Conservation (phyloP, 2,888 invertebrate genomes). For the Cheilosia vulpina region DNA sequence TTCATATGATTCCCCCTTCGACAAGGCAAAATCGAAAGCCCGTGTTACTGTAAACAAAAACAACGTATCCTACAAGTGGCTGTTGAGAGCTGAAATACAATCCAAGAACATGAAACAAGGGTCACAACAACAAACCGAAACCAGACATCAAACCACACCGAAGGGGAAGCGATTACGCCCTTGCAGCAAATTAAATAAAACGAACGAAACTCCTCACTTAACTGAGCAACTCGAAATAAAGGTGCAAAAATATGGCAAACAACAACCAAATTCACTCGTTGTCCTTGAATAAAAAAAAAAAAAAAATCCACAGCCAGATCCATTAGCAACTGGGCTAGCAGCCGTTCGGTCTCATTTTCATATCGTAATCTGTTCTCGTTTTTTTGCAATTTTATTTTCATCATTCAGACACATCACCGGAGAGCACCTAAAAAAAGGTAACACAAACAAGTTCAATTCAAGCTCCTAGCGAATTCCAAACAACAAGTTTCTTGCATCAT, state of each 20-base stretch:
- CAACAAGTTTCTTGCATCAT: conserved; percentile 43
- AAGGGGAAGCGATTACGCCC: conserved; percentile 13
- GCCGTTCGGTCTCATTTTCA: conserved; percentile 38
- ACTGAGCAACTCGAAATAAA: conserved; percentile 33
- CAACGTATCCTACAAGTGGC: conserved; percentile 7
- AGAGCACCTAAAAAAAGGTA: conserved; percentile 18
- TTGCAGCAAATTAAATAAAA: conserved; percentile 7
- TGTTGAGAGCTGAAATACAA: conserved; percentile 3
- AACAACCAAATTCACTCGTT: conserved; percentile 37
- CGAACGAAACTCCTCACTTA: conserved; percentile 18
- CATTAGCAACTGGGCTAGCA: conserved; percentile 35
- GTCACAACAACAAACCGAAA: conserved; percentile 7
- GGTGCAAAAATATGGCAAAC: conserved; percentile 27
- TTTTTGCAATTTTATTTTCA: neutral
- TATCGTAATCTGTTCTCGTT: conserved; percentile 24
- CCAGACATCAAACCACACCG: conserved; percentile 18
- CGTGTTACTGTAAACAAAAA: neutral
- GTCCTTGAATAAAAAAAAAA: conserved; percentile 50
- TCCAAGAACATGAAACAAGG: conserved; percentile 2
- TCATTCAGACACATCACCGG: conserved; percentile 1
- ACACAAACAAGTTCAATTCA: conserved; percentile 55
- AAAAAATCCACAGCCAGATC: conserved; percentile 30
- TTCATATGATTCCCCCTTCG: neutral
- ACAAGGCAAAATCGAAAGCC: neutral
- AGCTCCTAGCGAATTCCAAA: conserved; percentile 51